Conservation (phyloP, 2,888 invertebrate species). For the Lasioglossum lativentre region DNA sequence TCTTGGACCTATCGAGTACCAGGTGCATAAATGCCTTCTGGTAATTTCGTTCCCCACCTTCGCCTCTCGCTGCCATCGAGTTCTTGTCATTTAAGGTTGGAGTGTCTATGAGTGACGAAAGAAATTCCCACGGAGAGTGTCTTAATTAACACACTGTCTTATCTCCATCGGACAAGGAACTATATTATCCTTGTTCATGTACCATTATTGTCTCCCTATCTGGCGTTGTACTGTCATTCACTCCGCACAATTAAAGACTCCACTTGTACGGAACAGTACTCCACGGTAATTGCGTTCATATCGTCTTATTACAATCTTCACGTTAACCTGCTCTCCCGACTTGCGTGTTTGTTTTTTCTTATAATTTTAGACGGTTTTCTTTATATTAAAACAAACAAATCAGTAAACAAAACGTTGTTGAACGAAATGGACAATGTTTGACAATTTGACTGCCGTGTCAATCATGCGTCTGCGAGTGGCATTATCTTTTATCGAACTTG, state of each 20-base stretch:
- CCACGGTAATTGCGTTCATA: neutral
- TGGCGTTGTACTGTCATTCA: neutral
- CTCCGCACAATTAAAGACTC: neutral
- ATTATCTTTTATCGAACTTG: no score
- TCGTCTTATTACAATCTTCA: neutral
- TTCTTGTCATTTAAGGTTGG: neutral
- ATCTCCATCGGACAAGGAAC: neutral
- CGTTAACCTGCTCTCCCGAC: neutral
- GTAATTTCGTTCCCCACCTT: no score
- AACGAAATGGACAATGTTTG: no score
- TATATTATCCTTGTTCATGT: constrained; percentile 6
- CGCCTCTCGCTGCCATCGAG: neutral
- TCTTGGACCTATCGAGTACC: no score
- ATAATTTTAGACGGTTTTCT: neutral
- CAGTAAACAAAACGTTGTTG: no score
- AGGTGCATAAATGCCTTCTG: no score
- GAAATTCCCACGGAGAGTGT: neutral
- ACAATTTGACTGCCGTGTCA: no score
- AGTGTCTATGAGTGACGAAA: neutral
- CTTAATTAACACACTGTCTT: constrained; percentile 6
- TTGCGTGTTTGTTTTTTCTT: neutral
- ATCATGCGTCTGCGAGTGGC: no score
- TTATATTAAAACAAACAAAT: no score
- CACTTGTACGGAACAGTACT: neutral
- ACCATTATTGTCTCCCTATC: neutral